Percentiles rank a stretch among this genome's conserved stretches.
Evolutionary conservation across 2,113 vertebrate genomes (phyloP).

Genomic region (Paracanthobrama guichenoti): DNA sequence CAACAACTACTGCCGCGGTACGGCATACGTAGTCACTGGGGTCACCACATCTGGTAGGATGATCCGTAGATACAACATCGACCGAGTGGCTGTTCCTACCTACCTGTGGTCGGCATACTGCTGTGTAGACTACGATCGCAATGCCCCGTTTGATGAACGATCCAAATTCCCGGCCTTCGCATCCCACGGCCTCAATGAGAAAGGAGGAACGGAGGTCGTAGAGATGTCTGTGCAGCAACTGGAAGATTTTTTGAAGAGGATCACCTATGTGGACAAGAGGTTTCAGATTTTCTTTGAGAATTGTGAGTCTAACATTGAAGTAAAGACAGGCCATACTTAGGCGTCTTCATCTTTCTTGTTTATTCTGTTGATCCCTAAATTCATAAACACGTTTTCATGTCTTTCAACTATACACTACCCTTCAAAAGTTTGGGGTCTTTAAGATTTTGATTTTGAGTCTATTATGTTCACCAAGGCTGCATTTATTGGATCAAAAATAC

Average conservation of each 20-base stretch:
- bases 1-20: conserved; percentile 72
- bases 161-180: conserved; percentile 68
- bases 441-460: neutral
- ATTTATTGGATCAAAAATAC: neutral
- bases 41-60: conserved; percentile 65
- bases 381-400: neutral
- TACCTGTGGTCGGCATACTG: conserved; percentile 74
- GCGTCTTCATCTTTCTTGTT: neutral
- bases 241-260: conserved; percentile 67
- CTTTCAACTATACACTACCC: neutral
- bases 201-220: conserved; percentile 55
- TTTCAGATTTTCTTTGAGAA: conserved; percentile 47
- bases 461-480: neutral
- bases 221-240: conserved; percentile 67
- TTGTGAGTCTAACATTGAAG: conserved; percentile 24
- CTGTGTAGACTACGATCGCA: conserved; percentile 67
- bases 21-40: conserved; percentile 65
- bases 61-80: conserved; percentile 65
- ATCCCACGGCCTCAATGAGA: conserved; percentile 64
- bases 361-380: neutral
- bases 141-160: conserved; percentile 65
- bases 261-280: conserved; percentile 42
- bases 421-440: neutral
- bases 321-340: neutral
- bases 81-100: conserved; percentile 68